A percentile compares a stretch with the other conserved stretches of the same genome.
Evolutionary conservation across 2,888 invertebrate genomes (phyloP).

Genomic region (Oxycera nigricornis): DNA sequence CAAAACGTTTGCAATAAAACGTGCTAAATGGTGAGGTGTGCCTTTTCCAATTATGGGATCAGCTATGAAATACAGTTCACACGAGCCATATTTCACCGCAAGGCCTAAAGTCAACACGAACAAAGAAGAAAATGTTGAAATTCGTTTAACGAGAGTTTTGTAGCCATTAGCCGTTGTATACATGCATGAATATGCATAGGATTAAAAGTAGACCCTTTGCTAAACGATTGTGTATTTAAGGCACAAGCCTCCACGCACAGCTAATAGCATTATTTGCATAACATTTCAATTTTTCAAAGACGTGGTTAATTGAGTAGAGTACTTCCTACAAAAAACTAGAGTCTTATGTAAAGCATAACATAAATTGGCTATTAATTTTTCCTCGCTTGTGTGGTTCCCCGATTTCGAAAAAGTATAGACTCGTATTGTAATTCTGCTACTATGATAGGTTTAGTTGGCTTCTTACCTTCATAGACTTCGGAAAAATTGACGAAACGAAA

Average conservation of each 20-base stretch:
- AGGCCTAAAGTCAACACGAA: too few species aligned
- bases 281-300: constrained; percentile 23
- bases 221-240: constrained; percentile 3
- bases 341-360: too few species aligned
- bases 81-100: too few species aligned
- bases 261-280: constrained; percentile 35
- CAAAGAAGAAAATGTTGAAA: too few species aligned
- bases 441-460: too few species aligned
- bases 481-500: too few species aligned
- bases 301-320: constrained; percentile 19
- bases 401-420: too few species aligned
- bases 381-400: too few species aligned
- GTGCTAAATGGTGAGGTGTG: constrained; percentile 36
- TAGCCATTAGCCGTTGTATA: neutral
- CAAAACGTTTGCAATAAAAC: constrained; percentile 35
- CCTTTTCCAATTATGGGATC: constrained; percentile 24
- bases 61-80: neutral
- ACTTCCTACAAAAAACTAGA: too few species aligned
- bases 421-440: too few species aligned
- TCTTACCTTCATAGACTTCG: too few species aligned
- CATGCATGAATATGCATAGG: neutral
- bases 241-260: constrained; percentile 16
- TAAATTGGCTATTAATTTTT: too few species aligned
- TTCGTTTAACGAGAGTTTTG: neutral
- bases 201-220: constrained; percentile 6